A percentile compares a stretch with the other conserved stretches of the same genome.
These are phyloP conservation scores for Tiphia femorata DNA, from an alignment of 2,888 invertebrate genomes.

Conservation along the genomic window DNA sequence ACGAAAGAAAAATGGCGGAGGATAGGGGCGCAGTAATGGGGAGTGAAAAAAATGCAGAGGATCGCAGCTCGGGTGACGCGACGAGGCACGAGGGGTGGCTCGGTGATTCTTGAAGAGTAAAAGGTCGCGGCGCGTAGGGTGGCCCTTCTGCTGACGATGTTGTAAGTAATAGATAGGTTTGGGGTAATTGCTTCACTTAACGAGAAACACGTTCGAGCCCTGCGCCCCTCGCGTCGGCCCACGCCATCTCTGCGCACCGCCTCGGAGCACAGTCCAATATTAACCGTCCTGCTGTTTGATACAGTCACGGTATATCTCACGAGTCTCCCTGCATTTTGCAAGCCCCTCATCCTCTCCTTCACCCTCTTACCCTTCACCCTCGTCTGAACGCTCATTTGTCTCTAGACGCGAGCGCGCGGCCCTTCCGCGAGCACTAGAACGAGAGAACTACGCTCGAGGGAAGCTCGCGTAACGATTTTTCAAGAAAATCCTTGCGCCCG, in stretches of 20 bases:
- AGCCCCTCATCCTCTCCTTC: too few species aligned
- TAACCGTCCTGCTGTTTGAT: constrained; percentile 58
- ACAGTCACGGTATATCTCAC: constrained; percentile 45
- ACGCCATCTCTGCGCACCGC: neutral
- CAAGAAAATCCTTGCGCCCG: constrained; percentile 21
- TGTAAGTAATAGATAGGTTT: constrained; percentile 66
- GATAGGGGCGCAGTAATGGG: neutral
- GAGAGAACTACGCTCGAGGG: constrained; percentile 37
- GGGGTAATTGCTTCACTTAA: constrained; percentile 68
- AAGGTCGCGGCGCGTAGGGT: constrained; percentile 63
- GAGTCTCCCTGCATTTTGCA: constrained; percentile 38
- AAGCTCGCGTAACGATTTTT: constrained; percentile 30
- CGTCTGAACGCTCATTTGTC: constrained; percentile 31
- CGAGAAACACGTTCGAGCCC: constrained; percentile 65
- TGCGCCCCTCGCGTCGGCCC: constrained; percentile 32
- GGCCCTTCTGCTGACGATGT: constrained; percentile 65
- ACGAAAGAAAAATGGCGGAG: neutral
- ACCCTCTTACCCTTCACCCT: too few species aligned
- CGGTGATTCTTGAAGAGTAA: constrained; percentile 60
- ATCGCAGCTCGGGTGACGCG: constrained; percentile 40
- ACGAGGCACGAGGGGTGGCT: too few species aligned
- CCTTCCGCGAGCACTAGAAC: constrained; percentile 8
- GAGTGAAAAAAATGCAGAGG: constrained; percentile 26
- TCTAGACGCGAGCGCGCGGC: constrained; percentile 5
- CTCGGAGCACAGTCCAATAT: constrained; percentile 44